phyloP scores from a whole-genome alignment of 2,113 vertebrate genomes.

The Heterocephalus glaber region DNA sequence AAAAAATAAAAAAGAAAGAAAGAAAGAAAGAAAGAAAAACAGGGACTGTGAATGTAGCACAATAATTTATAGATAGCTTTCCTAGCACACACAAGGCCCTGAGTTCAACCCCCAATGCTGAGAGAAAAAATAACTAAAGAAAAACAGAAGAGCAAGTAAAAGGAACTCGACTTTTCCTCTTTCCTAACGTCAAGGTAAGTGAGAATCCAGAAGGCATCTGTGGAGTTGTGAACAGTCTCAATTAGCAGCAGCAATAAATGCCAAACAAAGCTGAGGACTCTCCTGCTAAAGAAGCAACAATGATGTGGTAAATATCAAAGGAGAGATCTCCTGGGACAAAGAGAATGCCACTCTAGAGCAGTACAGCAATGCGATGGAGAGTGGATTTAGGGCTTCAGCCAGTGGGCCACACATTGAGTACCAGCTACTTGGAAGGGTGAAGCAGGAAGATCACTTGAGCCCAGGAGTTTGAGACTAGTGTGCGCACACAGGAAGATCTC shows the following conservation, averaged over 20 bases:
- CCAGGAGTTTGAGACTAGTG: not conserved
- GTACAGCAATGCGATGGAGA: not conserved
- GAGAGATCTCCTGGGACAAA: not conserved
- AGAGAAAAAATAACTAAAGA: not conserved
- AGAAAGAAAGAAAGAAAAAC: not conserved
- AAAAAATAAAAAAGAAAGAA: not conserved
- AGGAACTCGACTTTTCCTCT: not conserved
- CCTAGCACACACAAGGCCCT: not conserved
- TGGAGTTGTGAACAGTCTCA: not conserved
- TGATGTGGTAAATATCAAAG: not conserved
- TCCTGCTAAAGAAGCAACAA: not conserved
- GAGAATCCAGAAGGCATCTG: not conserved
- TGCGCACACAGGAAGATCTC: not conserved
- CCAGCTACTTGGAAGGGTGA: not conserved
- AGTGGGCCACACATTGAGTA: not conserved
- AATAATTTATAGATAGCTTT: not conserved
- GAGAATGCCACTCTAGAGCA: not conserved
- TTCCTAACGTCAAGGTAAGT: not conserved
- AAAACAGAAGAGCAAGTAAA: slow-evolving; percentile 7
- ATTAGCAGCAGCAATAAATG: not conserved
- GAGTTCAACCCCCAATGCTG: not conserved
- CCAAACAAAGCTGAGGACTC: not conserved
- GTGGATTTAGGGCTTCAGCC: not conserved
- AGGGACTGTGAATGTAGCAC: not conserved
- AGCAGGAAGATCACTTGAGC: not conserved